Conservation (phyloP, 2,113 vertebrate species). For the Clarias gariepinus region DNA sequence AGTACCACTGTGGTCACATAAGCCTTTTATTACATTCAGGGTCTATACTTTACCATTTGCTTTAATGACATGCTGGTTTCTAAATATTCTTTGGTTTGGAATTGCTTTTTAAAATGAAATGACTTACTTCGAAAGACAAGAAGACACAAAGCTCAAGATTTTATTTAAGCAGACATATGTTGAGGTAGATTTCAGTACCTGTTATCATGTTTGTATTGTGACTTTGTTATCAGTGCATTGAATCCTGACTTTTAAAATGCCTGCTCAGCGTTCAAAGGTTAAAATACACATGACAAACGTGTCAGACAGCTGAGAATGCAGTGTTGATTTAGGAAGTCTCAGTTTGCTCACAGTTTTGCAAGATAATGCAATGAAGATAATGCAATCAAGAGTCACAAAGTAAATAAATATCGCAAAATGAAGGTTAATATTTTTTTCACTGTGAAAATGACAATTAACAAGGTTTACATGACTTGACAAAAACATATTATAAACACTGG, state of each 20-base stretch:
- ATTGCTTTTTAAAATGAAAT: neutral
- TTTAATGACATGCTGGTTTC: neutral
- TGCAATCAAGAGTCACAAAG: neutral
- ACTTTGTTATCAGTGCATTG: neutral
- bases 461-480: neutral
- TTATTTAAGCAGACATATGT: neutral
- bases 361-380: slow-evolving; percentile 14
- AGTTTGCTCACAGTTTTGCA: neutral
- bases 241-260: neutral
- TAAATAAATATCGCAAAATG: neutral
- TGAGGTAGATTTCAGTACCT: neutral
- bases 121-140: neutral
- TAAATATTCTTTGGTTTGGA: neutral
- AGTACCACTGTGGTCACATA: slow-evolving; percentile 9
- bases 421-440: neutral
- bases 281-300: neutral
- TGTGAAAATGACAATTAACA: neutral
- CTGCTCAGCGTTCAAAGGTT: neutral
- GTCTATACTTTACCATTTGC: neutral
- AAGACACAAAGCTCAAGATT: neutral
- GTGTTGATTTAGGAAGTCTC: slow-evolving; percentile 2
- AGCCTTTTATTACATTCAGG: slow-evolving; percentile 1
- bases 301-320: slow-evolving; percentile 2
- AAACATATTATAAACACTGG: neutral
- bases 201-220: slow-evolving; percentile 1